phyloP scores from a whole-genome alignment of 2,113 vertebrate genomes.

The Mungos mungo region DNA sequence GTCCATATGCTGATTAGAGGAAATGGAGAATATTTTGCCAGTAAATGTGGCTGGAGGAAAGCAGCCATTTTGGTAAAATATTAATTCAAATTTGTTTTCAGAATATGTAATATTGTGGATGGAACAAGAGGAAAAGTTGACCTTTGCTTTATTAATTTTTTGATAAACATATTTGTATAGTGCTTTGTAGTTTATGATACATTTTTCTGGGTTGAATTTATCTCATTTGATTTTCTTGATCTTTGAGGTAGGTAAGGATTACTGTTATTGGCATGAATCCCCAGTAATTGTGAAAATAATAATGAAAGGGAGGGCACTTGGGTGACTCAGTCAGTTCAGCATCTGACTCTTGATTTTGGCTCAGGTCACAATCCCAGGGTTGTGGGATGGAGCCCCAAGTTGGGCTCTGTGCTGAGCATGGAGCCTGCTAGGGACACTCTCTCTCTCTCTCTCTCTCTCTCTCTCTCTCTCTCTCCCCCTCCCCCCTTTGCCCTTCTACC shows the following conservation, averaged over 20 bases:
- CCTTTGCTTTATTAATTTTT: conserved; percentile 37
- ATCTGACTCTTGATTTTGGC: too few relatives aligned
- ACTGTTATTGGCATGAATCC: neutral
- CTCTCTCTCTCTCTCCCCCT: too few relatives aligned
- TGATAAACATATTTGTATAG: neutral
- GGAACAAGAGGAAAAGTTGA: neutral
- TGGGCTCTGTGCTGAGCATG: too few relatives aligned
- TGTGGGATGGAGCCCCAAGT: too few relatives aligned
- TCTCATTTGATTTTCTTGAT: conserved; percentile 43
- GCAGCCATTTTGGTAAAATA: conserved; percentile 28
- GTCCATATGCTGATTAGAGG: neutral
- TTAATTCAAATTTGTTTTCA: conserved; percentile 12
- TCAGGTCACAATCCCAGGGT: too few relatives aligned
- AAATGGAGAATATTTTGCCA: neutral
- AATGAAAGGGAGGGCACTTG: neutral
- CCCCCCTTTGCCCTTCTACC: too few relatives aligned
- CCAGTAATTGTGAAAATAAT: conserved; percentile 29
- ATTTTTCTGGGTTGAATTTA: neutral
- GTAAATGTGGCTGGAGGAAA: neutral
- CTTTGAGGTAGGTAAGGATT: neutral
- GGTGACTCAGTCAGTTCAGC: too few relatives aligned
- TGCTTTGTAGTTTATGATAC: neutral
- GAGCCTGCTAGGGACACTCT: too few relatives aligned
- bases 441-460: too few relatives aligned
- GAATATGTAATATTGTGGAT: neutral